These are phyloP conservation scores for Parnassius orleans DNA, from an alignment of 2,888 invertebrate species.

Conservation along the genomic window DNA sequence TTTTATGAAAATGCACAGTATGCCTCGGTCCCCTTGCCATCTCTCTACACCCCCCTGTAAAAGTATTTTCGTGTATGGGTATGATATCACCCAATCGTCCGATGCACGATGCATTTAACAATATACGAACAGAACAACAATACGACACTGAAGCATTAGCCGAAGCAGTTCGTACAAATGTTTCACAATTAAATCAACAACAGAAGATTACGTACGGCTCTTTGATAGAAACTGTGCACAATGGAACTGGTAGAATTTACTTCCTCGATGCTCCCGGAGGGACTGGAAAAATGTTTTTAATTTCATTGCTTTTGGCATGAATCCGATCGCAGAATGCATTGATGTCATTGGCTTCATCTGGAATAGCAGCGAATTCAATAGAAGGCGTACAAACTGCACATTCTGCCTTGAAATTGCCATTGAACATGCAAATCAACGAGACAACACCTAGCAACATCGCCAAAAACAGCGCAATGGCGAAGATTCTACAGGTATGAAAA, in stretches of 20 bases:
- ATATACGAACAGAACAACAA: background rate
- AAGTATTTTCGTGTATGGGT: too few relatives aligned
- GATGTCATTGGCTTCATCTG: conserved; percentile 38
- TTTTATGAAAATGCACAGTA: too few relatives aligned
- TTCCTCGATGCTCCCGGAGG: conserved; percentile 30
- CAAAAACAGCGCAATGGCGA: too few relatives aligned
- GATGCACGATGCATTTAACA: too few relatives aligned
- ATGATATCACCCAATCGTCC: too few relatives aligned
- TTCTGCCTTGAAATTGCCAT: conserved; percentile 28
- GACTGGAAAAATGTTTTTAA: conserved; percentile 29
- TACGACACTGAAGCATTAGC: conserved; percentile 9
- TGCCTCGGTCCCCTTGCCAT: too few relatives aligned
- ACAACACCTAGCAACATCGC: too few relatives aligned
- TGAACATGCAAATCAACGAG: conserved; percentile 18
- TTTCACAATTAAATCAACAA: conserved; percentile 37
- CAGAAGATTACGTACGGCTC: conserved; percentile 37
- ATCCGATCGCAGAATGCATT: conserved; percentile 30
- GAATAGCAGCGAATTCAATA: conserved; percentile 36
- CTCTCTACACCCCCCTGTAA: too few relatives aligned
- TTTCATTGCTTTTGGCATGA: conserved; percentile 30
- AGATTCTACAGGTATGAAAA: too few relatives aligned
- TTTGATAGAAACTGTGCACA: conserved; percentile 36
- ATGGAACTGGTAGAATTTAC: conserved; percentile 35
- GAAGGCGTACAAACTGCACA: conserved; percentile 34
- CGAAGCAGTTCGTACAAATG: conserved; percentile 36